phyloP scores from a whole-genome alignment of 1,140 invertebrate species.

The Polypedilum pembai region DNA sequence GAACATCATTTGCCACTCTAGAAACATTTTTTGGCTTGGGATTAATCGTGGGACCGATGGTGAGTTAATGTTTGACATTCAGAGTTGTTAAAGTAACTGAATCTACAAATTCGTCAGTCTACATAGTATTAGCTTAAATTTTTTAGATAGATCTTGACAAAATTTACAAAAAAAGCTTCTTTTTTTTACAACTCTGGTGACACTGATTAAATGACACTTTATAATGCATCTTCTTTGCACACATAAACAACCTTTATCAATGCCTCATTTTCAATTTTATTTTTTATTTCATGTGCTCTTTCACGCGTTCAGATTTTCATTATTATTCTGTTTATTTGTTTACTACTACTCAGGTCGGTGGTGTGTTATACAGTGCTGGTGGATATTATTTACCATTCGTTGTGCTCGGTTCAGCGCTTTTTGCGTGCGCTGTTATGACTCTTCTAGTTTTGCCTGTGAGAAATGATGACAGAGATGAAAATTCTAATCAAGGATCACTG shows the following conservation, averaged over 20 bases:
- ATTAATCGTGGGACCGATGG: conserved; percentile 75
- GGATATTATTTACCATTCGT: conserved; percentile 83
- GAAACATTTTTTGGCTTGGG: conserved; percentile 88
- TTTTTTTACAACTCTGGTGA: too few relatives aligned
- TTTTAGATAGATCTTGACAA: too few relatives aligned
- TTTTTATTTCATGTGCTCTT: not conserved
- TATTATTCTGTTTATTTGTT: not conserved
- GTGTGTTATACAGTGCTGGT: conserved; percentile 67
- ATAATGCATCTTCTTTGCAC: too few relatives aligned
- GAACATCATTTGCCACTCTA: conserved; percentile 81
- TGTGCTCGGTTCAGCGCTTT: conserved; percentile 67
- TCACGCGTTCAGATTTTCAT: not conserved
- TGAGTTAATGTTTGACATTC: conserved; percentile 41
- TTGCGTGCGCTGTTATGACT: conserved; percentile 67
- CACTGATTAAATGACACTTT: too few relatives aligned
- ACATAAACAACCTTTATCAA: not conserved
- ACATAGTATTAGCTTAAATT: too few relatives aligned
- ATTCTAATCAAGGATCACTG: conserved; percentile 53
- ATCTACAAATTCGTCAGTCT: too few relatives aligned
- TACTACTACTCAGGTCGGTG: conserved; percentile 49
- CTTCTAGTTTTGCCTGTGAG: conserved; percentile 62
- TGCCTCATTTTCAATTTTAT: not conserved
- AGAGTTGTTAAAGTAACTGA: too few relatives aligned
- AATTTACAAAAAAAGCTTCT: too few relatives aligned
- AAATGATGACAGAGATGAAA: conserved; percentile 49